These are phyloP conservation scores for Potorous gilbertii DNA, from an alignment of 2,797 vertebrate genomes.

Conservation along the genomic window DNA sequence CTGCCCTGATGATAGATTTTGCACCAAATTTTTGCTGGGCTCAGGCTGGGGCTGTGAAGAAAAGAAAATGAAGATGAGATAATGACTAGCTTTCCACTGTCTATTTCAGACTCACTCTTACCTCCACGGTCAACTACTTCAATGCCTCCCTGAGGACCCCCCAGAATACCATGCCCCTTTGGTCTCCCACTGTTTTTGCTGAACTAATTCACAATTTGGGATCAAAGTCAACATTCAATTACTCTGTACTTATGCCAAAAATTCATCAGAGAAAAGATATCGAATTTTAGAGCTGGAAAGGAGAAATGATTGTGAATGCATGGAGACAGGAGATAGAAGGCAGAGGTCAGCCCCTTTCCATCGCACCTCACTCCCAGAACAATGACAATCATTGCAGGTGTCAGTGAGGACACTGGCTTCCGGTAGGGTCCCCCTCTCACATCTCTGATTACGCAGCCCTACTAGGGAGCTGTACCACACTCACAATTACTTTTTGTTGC, in stretches of 20 bases:
- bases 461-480: no score
- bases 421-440: no score
- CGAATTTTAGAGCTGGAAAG: background rate
- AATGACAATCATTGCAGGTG: no score
- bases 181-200: background rate
- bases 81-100: background rate
- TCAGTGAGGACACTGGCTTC: no score
- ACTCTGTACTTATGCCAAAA: background rate
- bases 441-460: no score
- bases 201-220: background rate
- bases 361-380: no score
- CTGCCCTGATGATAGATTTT: constrained; percentile 67
- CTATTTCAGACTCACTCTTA: background rate
- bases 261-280: background rate
- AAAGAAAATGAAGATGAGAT: constrained; percentile 17
- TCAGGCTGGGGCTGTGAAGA: constrained; percentile 83
- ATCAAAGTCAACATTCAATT: background rate
- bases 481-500: no score
- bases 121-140: background rate
- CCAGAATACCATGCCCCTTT: background rate
- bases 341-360: background rate
- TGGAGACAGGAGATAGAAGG: background rate
- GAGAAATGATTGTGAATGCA: background rate
- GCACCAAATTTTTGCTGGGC: constrained; percentile 78
- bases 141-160: no score